Base-by-base conservation (phyloP, 2,113 vertebrate species). In the Asarcornis scutulata region DNA sequence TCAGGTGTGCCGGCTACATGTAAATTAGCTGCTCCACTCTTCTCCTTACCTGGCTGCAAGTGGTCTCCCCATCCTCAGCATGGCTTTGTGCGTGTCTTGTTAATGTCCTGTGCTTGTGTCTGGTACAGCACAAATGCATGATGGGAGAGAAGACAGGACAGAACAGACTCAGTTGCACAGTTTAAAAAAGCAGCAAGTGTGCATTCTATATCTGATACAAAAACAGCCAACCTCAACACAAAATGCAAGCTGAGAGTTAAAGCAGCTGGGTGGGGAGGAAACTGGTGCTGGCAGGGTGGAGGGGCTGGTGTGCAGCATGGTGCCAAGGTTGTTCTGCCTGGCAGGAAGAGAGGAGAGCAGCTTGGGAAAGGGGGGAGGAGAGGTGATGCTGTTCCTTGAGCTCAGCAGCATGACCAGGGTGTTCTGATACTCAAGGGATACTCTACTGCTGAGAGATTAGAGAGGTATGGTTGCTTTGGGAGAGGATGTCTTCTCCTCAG, bases 251-350 rank as follows among this genome's bases (percentile, higher is more conserved):
- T 17, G 40, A 55, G 48, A n/a, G 20, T 59, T n/a, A 59, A 59
- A 59, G 32, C 58, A n/a, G 6, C 11, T 53, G 32, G 32, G 32
- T n/a, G 18, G 32, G 56, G 18, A 59, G 32, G 18, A 21, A 36
- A 17, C 16, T 6, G 27, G n/a, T 48, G 52, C 29, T 23, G 36
- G n/a, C 31, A 42, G 40, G 48, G 40, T n/a, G 20, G 56, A 58
- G 17, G 17, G 59, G 17, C 10, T 58, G 48, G 26, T 46, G 13
- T 1, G 5, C 31, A 36, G 58, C 3, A 4, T 0, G 1, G 26
- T 2, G 32, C 29, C 18, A 0, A 4, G 22, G 71, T 13, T 5
- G 27, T 0, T 75, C 72, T 52, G 58, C 17, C 22, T 23, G n/a
- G 52, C 34, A 32, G 59, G 36, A 26, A 6, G 38, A 50, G 38